These are phyloP conservation scores for Platycercus adscitus DNA, from an alignment of 2,113 vertebrate genomes.

Conservation along the genomic window DNA sequence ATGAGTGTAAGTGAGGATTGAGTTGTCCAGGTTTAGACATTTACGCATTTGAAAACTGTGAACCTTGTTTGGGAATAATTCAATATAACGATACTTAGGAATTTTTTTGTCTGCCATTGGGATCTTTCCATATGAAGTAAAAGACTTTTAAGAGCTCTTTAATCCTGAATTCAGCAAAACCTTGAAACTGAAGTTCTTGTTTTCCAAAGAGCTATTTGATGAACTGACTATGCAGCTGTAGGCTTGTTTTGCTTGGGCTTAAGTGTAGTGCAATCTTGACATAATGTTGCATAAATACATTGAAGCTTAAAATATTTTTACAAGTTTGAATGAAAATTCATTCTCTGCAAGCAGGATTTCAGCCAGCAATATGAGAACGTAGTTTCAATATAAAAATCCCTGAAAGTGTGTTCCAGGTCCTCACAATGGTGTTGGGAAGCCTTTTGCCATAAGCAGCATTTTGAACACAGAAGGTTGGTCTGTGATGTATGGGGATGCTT, in stretches of 20 bases:
- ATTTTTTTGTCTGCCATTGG: background rate
- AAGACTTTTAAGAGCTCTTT: background rate
- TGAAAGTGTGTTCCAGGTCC: background rate
- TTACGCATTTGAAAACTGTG: background rate
- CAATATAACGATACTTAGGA: fast-evolving
- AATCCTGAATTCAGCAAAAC: background rate
- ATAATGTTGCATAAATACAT: background rate
- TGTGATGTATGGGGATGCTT: background rate
- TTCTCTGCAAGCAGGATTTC: background rate
- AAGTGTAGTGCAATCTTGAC: background rate
- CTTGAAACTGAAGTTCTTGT: background rate
- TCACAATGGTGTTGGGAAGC: background rate
- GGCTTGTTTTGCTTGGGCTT: background rate
- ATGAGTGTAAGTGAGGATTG: background rate
- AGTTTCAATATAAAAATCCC: background rate
- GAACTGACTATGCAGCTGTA: background rate
- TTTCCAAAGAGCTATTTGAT: background rate
- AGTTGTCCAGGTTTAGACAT: background rate
- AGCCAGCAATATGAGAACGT: background rate
- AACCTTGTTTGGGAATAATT: background rate
- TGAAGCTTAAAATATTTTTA: background rate
- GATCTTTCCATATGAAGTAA: background rate
- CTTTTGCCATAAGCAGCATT: background rate
- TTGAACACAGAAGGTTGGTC: background rate
- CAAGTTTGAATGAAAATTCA: background rate